Evolutionary conservation across 1,140 invertebrate species (phyloP), one percentile per base, ranked within the genome.

Genomic region (Zaprionus lachaisei): DNA sequence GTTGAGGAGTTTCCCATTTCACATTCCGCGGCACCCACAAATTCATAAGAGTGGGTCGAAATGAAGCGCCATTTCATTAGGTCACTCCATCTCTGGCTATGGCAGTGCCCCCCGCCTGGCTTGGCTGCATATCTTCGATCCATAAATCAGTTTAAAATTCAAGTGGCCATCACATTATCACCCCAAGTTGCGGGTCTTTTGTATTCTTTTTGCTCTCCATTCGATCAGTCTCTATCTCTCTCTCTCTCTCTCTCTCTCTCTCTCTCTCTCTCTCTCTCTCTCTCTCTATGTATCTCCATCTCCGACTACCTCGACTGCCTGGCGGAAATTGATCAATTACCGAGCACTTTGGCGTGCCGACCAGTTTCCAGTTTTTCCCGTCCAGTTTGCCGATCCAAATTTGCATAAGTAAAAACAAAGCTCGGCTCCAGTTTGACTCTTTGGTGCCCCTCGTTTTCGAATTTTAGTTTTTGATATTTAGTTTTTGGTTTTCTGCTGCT

Each of bases 321-420:
- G 71, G 74, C 84, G 84, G 84, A 89, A 89, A 89, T 90, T 89
- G 84, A 89, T 89, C 84, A 89, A 89, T 89, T 89, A 89, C 85
- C 61, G 67, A 84, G 85, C 84, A 84, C 80, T 82, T 81, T 80
- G 83, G 62, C 54, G 54, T 63, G 81, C 68, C 77, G 81, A 89
- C 84, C 84, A 90, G 84, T 89, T 89, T 89, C 84, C 84, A 89
- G 84, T 89, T 89, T 89, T 90, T 90, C 81, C 56, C 84, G 78
- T 84, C 86, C 49, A 76, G 57, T 73, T 76, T 72, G 55, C 73
- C 81, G 71, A 72, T 69, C 62, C 71, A 72, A 84, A 89, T 87
- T 84, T 89, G 84, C 84, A 87, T 87, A 87, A 70, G 63, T 65
- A 86, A 83, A 86, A 76, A 76, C 77, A 79, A 76, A 76, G 77